A percentile compares a stretch with the other conserved stretches of the same genome.
Evolutionary conservation across 2,113 vertebrate genomes (phyloP).

Genomic region (Cynoglossus semilaevis): DNA sequence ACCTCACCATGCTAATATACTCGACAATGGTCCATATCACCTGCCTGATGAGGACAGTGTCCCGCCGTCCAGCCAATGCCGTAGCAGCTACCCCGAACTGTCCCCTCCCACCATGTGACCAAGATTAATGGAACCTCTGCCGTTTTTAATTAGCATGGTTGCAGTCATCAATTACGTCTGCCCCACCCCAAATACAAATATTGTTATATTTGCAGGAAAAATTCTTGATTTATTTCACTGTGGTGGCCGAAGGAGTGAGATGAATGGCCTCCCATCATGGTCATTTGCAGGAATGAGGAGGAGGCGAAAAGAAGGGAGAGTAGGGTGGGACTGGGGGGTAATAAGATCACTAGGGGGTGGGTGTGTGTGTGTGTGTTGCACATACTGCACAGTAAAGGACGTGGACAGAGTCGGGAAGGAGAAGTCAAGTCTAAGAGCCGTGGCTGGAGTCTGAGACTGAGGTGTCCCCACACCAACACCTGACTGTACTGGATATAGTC

Average conservation of each 20-base stretch:
- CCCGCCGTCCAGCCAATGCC: slow-evolving; percentile 39
- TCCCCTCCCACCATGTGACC: slow-evolving; percentile 73
- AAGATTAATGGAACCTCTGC: slow-evolving; percentile 97
- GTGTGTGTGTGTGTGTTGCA: slow-evolving; percentile 13
- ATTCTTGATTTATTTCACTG: slow-evolving; percentile 98
- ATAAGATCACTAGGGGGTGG: slow-evolving; percentile 41
- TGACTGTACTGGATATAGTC: slow-evolving; percentile 21
- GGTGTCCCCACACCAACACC: slow-evolving; percentile 16
- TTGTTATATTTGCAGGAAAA: slow-evolving; percentile 94
- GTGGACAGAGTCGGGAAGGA: slow-evolving; percentile 28
- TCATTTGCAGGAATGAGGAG: slow-evolving; percentile 82
- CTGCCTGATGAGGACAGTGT: slow-evolving; percentile 75
- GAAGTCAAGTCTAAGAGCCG: slow-evolving; percentile 35
- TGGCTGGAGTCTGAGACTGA: slow-evolving; percentile 31
- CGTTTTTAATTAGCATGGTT: slow-evolving; percentile 97
- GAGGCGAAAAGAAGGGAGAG: slow-evolving; percentile 50
- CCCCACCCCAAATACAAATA: slow-evolving; percentile 92
- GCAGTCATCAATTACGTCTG: slow-evolving; percentile 93
- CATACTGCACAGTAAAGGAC: slow-evolving; percentile 45
- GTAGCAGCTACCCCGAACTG: slow-evolving; percentile 31
- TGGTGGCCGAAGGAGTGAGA: slow-evolving; percentile 91
- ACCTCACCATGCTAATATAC: slow-evolving; percentile 64
- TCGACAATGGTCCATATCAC: slow-evolving; percentile 73
- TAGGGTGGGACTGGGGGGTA: slow-evolving; percentile 28
- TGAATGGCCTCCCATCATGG: slow-evolving; percentile 96